These are phyloP conservation scores for Archocentrus centrarchus DNA, from an alignment of 2,113 vertebrate species.

Conservation along the genomic window DNA sequence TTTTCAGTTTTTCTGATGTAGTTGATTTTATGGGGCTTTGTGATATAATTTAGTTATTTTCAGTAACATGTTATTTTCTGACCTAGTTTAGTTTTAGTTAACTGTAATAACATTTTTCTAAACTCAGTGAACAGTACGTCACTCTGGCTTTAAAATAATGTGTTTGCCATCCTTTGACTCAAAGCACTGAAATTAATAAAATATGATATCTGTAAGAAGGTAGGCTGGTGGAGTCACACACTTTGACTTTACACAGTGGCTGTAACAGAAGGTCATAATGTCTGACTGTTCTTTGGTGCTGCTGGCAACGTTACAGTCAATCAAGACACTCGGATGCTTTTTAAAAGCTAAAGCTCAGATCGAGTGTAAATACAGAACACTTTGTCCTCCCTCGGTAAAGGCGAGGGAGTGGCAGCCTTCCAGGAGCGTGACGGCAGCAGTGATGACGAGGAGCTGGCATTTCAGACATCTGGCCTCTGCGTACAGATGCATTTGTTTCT, in stretches of 20 bases:
- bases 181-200: too few relatives aligned
- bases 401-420: not conserved
- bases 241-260: not conserved
- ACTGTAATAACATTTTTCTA: too few relatives aligned
- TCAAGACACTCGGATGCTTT: not conserved
- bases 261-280: not conserved
- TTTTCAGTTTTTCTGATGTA: too few relatives aligned
- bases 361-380: not conserved
- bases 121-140: too few relatives aligned
- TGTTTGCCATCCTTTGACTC: too few relatives aligned
- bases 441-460: slow-evolving; percentile 39
- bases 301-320: not conserved
- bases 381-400: not conserved
- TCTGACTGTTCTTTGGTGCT: not conserved
- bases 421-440: slow-evolving; percentile 8
- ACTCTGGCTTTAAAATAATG: too few relatives aligned
- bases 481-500: slow-evolving; percentile 29
- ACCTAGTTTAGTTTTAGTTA: too few relatives aligned
- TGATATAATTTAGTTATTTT: too few relatives aligned
- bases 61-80: too few relatives aligned
- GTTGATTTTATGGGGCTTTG: too few relatives aligned
- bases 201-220: too few relatives aligned
- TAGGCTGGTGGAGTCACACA: not conserved
- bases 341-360: not conserved
- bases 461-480: slow-evolving; percentile 42